Evolutionary conservation across 2,797 vertebrate genomes (phyloP).

Genomic region (Mionectes olivaceus): DNA sequence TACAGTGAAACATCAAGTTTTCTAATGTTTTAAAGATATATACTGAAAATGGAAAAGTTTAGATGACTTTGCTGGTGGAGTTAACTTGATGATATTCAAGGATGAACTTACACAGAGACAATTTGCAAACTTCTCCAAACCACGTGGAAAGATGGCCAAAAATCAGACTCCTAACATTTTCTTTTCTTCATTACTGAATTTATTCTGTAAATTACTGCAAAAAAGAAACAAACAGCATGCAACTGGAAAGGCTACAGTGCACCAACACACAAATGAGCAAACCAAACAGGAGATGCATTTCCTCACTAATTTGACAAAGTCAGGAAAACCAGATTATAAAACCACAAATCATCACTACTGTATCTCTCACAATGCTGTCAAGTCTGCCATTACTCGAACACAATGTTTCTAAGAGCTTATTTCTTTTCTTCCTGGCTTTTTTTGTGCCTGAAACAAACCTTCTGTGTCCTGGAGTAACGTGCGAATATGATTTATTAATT

Average conservation of each 20-base stretch:
- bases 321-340: neutral
- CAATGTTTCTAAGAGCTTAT: neutral
- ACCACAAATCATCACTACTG: neutral
- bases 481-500: neutral
- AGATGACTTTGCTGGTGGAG: neutral
- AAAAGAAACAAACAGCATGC: neutral
- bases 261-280: neutral
- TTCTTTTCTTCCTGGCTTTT: neutral
- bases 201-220: neutral
- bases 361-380: neutral
- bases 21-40: neutral
- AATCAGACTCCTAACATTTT: neutral
- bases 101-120: neutral
- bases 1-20: neutral
- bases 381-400: neutral
- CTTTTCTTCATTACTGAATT: neutral
- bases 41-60: neutral
- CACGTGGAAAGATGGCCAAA: neutral
- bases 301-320: neutral
- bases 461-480: neutral
- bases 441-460: neutral
- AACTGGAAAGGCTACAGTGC: neutral
- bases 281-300: neutral
- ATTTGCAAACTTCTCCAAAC: neutral
- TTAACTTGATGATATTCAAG: neutral